Evolutionary conservation across 2,888 invertebrate species (phyloP).

Genomic region (Parochlus steinenii): DNA sequence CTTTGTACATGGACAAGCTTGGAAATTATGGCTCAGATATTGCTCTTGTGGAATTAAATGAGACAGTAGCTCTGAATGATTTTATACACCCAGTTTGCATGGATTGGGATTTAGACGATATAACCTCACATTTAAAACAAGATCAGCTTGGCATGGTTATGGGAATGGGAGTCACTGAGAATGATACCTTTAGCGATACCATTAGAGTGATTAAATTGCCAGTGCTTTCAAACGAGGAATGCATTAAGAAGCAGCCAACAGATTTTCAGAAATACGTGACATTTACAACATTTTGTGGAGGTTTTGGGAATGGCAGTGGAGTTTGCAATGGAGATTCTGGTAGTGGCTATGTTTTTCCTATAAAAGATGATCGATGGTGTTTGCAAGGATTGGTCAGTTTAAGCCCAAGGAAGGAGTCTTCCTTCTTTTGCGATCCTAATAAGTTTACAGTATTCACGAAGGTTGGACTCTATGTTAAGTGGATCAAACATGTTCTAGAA

Average conservation of each 20-base stretch:
- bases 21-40: constrained; percentile 34
- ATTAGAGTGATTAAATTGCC: constrained; percentile 33
- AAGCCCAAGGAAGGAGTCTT: constrained; percentile 26
- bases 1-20: constrained; percentile 27
- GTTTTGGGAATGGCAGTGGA: constrained; percentile 37
- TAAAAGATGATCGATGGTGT: constrained; percentile 22
- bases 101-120: constrained; percentile 24
- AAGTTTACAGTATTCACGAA: constrained; percentile 33
- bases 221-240: constrained; percentile 35
- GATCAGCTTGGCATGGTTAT: constrained; percentile 17
- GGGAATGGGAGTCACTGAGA: constrained; percentile 32
- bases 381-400: constrained; percentile 32
- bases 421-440: constrained; percentile 28
- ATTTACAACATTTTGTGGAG: constrained; percentile 45
- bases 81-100: constrained; percentile 30
- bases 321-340: constrained; percentile 49
- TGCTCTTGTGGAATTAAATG: constrained; percentile 27
- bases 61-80: constrained; percentile 22
- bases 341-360: constrained; percentile 37
- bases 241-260: constrained; percentile 31
- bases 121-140: constrained; percentile 17
- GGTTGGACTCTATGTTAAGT: constrained; percentile 24
- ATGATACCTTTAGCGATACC: constrained; percentile 32
- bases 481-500: constrained; percentile 22
- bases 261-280: constrained; percentile 37